Conservation (phyloP, 2,113 vertebrate species). For the Halichoeres trimaculatus region DNA sequence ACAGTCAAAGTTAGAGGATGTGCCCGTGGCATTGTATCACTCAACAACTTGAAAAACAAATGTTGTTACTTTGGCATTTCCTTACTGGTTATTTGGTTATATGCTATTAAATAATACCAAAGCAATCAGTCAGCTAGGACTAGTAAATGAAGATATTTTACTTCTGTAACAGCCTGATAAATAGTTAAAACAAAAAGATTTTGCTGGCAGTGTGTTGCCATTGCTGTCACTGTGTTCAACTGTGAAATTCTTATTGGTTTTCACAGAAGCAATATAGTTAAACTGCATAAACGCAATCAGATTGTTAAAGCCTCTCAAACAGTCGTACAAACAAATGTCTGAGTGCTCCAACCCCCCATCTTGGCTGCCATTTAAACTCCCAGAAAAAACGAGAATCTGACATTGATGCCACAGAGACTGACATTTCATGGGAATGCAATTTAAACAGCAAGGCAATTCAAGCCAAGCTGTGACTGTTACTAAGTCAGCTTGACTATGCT, state of each 20-base stretch:
- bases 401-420: slow-evolving; percentile 22
- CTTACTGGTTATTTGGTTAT: too few relatives aligned
- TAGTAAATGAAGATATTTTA: too few relatives aligned
- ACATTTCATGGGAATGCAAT: slow-evolving; percentile 51
- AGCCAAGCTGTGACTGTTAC: slow-evolving; percentile 35
- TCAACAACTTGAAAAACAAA: too few relatives aligned
- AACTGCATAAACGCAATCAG: slow-evolving; percentile 12
- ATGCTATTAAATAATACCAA: too few relatives aligned
- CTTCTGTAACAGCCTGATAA: too few relatives aligned
- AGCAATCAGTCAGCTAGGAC: too few relatives aligned
- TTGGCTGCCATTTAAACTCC: slow-evolving; percentile 46
- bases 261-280: background rate
- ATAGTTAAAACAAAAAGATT: too few relatives aligned
- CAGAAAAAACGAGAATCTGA: slow-evolving; percentile 40
- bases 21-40: too few relatives aligned
- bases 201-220: background rate
- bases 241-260: slow-evolving; percentile 1
- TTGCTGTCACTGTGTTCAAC: background rate
- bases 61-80: too few relatives aligned
- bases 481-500: slow-evolving; percentile 17
- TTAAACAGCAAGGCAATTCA: slow-evolving; percentile 48
- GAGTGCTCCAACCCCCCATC: slow-evolving; percentile 24
- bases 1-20: too few relatives aligned
- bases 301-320: slow-evolving; percentile 5
- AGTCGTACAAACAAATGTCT: slow-evolving; percentile 18